phyloP scores from a whole-genome alignment of 2,888 invertebrate genomes.

The Eupithecia subfuscata region DNA sequence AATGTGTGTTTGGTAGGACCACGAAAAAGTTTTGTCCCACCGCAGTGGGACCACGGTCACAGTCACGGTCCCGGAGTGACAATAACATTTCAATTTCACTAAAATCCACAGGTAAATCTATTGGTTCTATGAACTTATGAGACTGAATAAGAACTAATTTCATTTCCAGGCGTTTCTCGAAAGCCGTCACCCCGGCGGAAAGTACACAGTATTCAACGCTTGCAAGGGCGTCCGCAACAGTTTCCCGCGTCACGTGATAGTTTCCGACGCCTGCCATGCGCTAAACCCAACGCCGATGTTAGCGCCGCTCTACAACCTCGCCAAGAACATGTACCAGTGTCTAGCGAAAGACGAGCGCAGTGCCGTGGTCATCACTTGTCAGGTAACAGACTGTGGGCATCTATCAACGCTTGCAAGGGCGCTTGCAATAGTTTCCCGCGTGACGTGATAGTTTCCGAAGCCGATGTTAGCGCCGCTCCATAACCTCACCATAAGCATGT shows the following conservation, averaged over 20 bases:
- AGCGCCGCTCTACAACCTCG: slow-evolving; percentile 91
- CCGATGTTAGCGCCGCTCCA: slow-evolving; percentile 92
- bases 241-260: slow-evolving; percentile 84
- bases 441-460: slow-evolving; percentile 86
- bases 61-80: too few species aligned
- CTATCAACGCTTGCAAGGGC: slow-evolving; percentile 87
- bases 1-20: too few species aligned
- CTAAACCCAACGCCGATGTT: slow-evolving; percentile 91
- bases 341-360: slow-evolving; percentile 92
- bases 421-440: slow-evolving; percentile 83
- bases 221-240: slow-evolving; percentile 81
- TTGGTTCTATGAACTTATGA: background rate
- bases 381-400: slow-evolving; percentile 72
- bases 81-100: background rate
- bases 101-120: background rate
- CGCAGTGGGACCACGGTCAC: too few species aligned
- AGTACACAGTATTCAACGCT: slow-evolving; percentile 94
- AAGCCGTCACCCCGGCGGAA: slow-evolving; percentile 88
- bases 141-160: background rate
- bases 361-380: slow-evolving; percentile 92
- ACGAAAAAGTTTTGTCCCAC: too few species aligned
- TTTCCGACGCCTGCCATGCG: slow-evolving; percentile 81
- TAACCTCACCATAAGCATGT: slow-evolving; percentile 94
- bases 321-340: slow-evolving; percentile 95
- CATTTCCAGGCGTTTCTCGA: slow-evolving; percentile 87